Evolutionary conservation across 2,113 vertebrate genomes (phyloP).

Genomic region (Plestiodon gilberti): DNA sequence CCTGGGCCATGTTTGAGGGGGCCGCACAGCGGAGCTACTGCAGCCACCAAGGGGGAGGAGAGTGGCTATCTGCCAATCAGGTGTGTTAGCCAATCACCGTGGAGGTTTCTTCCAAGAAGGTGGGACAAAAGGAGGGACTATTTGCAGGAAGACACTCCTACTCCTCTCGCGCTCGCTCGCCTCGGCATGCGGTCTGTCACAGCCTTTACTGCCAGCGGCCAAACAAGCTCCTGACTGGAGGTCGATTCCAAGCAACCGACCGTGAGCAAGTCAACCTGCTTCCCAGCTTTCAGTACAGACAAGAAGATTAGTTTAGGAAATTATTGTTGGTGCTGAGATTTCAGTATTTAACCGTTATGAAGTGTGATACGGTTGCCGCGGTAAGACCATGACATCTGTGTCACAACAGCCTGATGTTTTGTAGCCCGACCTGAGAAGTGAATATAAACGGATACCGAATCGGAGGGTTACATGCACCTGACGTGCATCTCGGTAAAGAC

Average conservation of each 20-base stretch:
- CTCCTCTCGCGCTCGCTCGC: too few relatives aligned
- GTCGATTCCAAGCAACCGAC: slow-evolving; percentile 35
- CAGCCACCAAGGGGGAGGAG: too few relatives aligned
- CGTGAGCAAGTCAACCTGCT: slow-evolving; percentile 31
- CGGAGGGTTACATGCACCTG: slow-evolving; percentile 10
- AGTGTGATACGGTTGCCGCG: slow-evolving; percentile 29
- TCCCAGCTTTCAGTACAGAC: slow-evolving; percentile 21
- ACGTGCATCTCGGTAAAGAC: slow-evolving; percentile 27
- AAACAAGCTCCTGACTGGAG: slow-evolving; percentile 35
- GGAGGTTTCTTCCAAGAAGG: too few relatives aligned
- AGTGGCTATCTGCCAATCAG: too few relatives aligned
- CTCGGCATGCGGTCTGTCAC: too few relatives aligned
- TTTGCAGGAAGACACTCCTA: too few relatives aligned
- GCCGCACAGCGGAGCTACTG: too few relatives aligned
- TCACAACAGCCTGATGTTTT: slow-evolving; percentile 38
- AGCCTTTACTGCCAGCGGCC: too few relatives aligned
- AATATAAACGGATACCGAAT: slow-evolving; percentile 40
- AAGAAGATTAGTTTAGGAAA: slow-evolving; percentile 40
- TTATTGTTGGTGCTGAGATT: slow-evolving; percentile 39
- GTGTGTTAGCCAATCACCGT: too few relatives aligned
- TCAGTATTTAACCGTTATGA: slow-evolving; percentile 40
- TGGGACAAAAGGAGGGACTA: too few relatives aligned
- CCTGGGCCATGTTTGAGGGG: too few relatives aligned
- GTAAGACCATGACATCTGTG: slow-evolving; percentile 36
- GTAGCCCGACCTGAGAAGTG: slow-evolving; percentile 32